Evolutionary conservation across 1,140 invertebrate species (phyloP).

Genomic region (Cherax destructor): DNA sequence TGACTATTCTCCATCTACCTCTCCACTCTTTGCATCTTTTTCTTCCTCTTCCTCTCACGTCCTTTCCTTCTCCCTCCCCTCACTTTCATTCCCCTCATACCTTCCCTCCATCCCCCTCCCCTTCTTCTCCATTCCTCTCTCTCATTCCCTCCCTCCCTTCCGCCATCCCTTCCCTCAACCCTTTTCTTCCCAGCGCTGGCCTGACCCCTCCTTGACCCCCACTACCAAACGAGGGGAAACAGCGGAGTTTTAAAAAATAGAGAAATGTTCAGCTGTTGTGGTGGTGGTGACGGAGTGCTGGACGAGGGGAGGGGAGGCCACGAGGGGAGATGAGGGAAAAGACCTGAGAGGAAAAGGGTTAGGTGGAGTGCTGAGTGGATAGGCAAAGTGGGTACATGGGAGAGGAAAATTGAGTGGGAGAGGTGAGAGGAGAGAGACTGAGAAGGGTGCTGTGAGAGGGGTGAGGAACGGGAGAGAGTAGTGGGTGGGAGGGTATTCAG

Average conservation of each 20-base stretch:
- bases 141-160: not conserved
- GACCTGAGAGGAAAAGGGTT: not conserved
- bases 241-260: slow-evolving; percentile 37
- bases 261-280: slow-evolving; percentile 35
- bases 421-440: not conserved
- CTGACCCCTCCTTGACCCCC: slow-evolving; percentile 46
- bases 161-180: not conserved
- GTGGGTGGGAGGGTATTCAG: not conserved
- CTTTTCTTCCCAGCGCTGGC: not conserved
- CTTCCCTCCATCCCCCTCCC: not conserved
- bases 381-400: not conserved
- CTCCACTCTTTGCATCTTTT: too few relatives aligned
- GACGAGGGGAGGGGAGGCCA: not conserved
- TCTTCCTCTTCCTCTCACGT: too few relatives aligned
- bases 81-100: too few relatives aligned
- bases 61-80: too few relatives aligned
- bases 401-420: not conserved
- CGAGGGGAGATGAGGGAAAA: not conserved
- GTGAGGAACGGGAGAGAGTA: not conserved
- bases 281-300: not conserved
- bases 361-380: too few relatives aligned
- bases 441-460: not conserved
- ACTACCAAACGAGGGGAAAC: slow-evolving; percentile 18
- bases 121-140: not conserved
- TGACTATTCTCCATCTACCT: too few relatives aligned